Evolutionary conservation across 2,113 vertebrate genomes (phyloP), one percentile per base, ranked within the genome.

Genomic region (Chinchilla lanigera): DNA sequence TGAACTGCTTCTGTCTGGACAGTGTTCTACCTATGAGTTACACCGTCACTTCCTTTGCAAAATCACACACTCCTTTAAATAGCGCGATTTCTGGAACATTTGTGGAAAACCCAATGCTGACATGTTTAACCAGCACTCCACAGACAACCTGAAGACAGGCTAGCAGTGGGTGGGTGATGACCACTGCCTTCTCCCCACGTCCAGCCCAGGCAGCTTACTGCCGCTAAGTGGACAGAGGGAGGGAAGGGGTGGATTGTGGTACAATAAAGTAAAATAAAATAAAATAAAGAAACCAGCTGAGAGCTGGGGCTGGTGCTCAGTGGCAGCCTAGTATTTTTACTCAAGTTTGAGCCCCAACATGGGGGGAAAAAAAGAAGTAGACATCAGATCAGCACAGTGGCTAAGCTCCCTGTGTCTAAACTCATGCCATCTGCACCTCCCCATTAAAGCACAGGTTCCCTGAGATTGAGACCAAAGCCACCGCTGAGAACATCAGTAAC

Each of bases 1-100:
- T 75, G 63, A 77, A 30, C 19, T 17, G 0, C 7, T 30, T 63
- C 60, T 35, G 13, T 81, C 63, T 54, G 9, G 7, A 73, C 13
- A 77, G 33, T 63, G 80, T 83, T 67, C 47, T 13, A 58, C 52
- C 60, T 50, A 73, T 14, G 11, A 69, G 38, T n/a, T 67, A 58
- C 3, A 54, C 83, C 86, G 89, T 69, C 71, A 89, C 60, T 95
- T 12, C 81, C 71, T 89, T 78, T 86, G 61, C 30, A 95, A 84
- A 95, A 54, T 22, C 65, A 41, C 24, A 33, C 19, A 93, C 44
- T 88, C 94, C n/a, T n/a, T 91, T 30, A 81, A 82, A 85, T 17
- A 35, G 22, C n/a, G 2, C 85, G n/a, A 24, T 16, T 89, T 80
- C 47, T 44, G 65, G 89, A 94, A 89, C 60, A 71, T 89, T 33